Evolutionary conservation across 2,888 invertebrate species (phyloP).

Genomic region (Leptinotarsa rubiginosa): DNA sequence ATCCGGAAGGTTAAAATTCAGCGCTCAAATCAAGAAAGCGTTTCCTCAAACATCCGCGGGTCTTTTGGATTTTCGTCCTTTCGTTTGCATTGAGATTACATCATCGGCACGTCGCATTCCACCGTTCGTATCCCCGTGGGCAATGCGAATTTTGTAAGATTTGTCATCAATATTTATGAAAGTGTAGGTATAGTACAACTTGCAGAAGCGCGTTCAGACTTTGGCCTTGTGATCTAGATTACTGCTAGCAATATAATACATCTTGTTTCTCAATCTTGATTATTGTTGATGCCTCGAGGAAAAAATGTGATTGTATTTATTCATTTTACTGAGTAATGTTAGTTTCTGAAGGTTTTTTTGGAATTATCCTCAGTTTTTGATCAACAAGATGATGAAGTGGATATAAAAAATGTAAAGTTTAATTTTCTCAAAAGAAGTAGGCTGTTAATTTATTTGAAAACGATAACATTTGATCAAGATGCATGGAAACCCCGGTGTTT

Average conservation of each 20-base stretch:
- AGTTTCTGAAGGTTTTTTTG: no score
- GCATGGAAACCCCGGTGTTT: no score
- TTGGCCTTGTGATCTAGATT: conserved; percentile 55
- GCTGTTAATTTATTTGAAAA: no score
- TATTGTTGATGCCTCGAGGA: no score
- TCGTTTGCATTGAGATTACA: conserved; percentile 1
- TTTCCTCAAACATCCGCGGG: not conserved
- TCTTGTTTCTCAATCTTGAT: not conserved
- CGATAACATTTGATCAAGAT: no score
- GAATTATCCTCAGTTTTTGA: no score
- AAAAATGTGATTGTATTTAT: no score
- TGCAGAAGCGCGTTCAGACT: conserved; percentile 40
- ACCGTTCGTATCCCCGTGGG: not conserved
- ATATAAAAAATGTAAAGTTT: no score
- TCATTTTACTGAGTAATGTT: no score
- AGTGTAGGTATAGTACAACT: conserved; percentile 42
- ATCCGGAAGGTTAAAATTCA: not conserved
- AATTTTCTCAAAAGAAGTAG: no score
- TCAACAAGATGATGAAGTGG: no score
- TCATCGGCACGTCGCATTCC: conserved; percentile 1
- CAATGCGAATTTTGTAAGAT: conserved; percentile 12
- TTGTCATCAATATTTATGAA: conserved; percentile 51
- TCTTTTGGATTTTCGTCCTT: not conserved
- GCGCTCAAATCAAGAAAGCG: not conserved
- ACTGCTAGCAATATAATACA: conserved; percentile 22